Evolutionary conservation across 1,140 invertebrate genomes (phyloP).

Genomic region (Drosophila parabipectinata): DNA sequence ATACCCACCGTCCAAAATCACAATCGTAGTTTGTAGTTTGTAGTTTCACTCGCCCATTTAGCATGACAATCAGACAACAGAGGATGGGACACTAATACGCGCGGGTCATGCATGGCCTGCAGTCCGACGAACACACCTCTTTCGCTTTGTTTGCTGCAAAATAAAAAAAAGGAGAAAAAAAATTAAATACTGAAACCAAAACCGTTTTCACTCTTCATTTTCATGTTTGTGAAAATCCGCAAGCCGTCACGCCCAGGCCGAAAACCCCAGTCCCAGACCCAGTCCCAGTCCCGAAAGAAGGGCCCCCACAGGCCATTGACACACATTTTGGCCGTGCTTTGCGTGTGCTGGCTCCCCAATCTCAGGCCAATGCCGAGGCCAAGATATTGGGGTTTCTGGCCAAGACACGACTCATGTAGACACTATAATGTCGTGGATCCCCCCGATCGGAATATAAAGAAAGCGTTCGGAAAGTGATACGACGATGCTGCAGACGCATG

Average conservation of each 20-base stretch:
- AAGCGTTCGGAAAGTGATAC: slow-evolving; percentile 44
- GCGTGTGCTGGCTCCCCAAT: slow-evolving; percentile 41
- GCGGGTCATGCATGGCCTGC: slow-evolving; percentile 75
- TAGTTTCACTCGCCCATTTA: slow-evolving; percentile 74
- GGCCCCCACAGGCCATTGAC: slow-evolving; percentile 68
- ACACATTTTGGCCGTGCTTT: slow-evolving; percentile 57
- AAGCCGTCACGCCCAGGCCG: slow-evolving; percentile 54
- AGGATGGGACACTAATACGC: slow-evolving; percentile 50
- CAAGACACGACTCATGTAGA: slow-evolving; percentile 68
- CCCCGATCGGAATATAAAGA: slow-evolving; percentile 46
- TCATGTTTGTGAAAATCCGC: slow-evolving; percentile 74
- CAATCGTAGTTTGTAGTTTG: slow-evolving; percentile 57
- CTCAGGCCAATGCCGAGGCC: slow-evolving; percentile 30
- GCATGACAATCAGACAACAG: slow-evolving; percentile 73
- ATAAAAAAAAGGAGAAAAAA: slow-evolving; percentile 22
- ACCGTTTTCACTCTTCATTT: slow-evolving; percentile 77
- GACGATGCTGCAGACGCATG: slow-evolving; percentile 59
- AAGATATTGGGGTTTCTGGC: slow-evolving; percentile 51
- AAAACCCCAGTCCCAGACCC: neutral
- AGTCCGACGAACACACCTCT: slow-evolving; percentile 67
- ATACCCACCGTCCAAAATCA: slow-evolving; percentile 26
- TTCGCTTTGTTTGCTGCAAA: slow-evolving; percentile 48
- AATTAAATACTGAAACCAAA: slow-evolving; percentile 50
- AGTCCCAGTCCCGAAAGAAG: slow-evolving; percentile 5
- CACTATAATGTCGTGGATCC: slow-evolving; percentile 35